Evolutionary conservation across 1,140 invertebrate species (phyloP).

Genomic region (Trichonephila inaurata): DNA sequence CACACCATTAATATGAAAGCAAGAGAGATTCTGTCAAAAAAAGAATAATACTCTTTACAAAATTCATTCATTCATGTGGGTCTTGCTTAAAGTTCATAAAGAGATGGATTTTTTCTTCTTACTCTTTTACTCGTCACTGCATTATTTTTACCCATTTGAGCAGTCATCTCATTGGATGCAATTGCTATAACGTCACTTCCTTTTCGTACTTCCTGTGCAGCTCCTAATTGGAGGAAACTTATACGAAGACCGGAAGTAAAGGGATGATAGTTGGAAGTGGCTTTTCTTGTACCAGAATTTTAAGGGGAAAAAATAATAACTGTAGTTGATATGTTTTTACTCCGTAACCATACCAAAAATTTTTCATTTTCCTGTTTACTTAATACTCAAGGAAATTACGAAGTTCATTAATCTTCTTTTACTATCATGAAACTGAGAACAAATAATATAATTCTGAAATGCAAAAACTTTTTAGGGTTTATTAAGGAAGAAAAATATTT

Average conservation of each 20-base stretch:
- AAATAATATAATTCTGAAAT: too few species aligned
- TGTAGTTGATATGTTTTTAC: background rate
- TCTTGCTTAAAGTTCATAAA: background rate
- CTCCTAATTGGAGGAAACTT: slow-evolving; percentile 67
- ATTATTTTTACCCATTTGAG: slow-evolving; percentile 55
- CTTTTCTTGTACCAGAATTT: slow-evolving; percentile 48
- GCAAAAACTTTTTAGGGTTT: too few species aligned
- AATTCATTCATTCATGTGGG: background rate
- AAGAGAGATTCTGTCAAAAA: background rate
- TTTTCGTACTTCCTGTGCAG: slow-evolving; percentile 37
- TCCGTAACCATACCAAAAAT: background rate
- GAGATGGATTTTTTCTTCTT: slow-evolving; percentile 10
- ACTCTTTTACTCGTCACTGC: background rate
- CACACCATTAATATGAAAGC: background rate
- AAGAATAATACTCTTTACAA: background rate
- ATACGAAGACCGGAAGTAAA: slow-evolving; percentile 38
- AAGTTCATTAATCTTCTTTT: too few species aligned
- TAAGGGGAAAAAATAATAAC: background rate
- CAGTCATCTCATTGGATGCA: slow-evolving; percentile 33
- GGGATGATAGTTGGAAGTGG: background rate
- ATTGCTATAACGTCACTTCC: slow-evolving; percentile 52
- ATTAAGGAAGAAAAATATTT: too few species aligned
- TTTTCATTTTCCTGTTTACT: background rate
- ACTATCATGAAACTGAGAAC: too few species aligned
- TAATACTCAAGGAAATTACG: background rate